Conservation (phyloP, 2,888 invertebrate species). For the Mesorhabditis belari region DNA sequence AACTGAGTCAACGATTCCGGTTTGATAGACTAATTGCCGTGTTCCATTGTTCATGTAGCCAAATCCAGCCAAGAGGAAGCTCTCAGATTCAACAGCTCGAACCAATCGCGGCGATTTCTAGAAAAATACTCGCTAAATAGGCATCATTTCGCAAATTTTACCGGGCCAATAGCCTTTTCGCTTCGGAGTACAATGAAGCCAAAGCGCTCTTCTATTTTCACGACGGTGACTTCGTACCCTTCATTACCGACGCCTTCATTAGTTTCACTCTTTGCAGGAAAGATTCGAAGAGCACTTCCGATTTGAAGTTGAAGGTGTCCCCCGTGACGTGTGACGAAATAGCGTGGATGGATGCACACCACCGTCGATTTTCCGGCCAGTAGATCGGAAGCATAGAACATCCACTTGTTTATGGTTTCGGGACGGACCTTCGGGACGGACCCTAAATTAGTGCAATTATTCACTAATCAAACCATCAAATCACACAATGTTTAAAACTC, state of each 20-base stretch:
- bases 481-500: too few species aligned
- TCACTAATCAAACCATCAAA: too few species aligned
- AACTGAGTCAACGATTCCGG: conserved; percentile 12
- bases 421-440: too few species aligned
- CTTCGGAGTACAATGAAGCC: conserved; percentile 21
- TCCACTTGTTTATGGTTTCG: too few species aligned
- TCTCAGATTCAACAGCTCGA: conserved; percentile 14
- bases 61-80: conserved; percentile 17
- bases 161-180: conserved; percentile 14
- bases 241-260: conserved; percentile 8
- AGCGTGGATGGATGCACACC: conserved; percentile 7
- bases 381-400: conserved; percentile 4
- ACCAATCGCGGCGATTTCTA: conserved; percentile 10
- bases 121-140: conserved; percentile 11
- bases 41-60: conserved; percentile 8
- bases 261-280: conserved; percentile 11
- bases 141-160: conserved; percentile 1
- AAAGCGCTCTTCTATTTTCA: conserved; percentile 16
- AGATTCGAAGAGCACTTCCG: conserved; percentile 4
- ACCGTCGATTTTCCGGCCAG: conserved; percentile 3
- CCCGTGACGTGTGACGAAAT: conserved; percentile 8
- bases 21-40: conserved; percentile 15
- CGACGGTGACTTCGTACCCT: conserved; percentile 13
- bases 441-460: too few species aligned
- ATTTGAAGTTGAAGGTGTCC: conserved; percentile 5